Percentiles rank a stretch among this genome's conserved stretches.
Evolutionary conservation across 2,113 vertebrate species (phyloP).

Genomic region (Aleadryas rufinucha): DNA sequence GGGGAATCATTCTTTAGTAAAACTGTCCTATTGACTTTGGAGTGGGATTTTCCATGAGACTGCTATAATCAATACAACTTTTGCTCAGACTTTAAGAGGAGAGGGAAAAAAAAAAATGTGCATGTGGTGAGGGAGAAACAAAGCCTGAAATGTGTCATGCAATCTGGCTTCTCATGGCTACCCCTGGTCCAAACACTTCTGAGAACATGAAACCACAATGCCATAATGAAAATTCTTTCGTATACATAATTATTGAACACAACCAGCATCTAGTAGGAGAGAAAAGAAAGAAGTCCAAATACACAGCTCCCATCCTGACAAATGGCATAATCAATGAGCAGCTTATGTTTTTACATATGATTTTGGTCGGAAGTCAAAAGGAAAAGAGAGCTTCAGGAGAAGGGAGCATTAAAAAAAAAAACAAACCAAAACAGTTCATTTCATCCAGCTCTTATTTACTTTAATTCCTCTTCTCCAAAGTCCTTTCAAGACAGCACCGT

Average conservation of each 20-base stretch:
- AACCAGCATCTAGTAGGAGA: constrained; percentile 5
- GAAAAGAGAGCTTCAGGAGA: neutral
- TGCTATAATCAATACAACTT: neutral
- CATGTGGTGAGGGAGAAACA: constrained; percentile 19
- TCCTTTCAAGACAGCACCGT: neutral
- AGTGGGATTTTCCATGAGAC: neutral
- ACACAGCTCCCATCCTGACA: neutral
- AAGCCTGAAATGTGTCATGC: constrained; percentile 23
- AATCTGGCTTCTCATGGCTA: constrained; percentile 7
- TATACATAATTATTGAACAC: constrained; percentile 28
- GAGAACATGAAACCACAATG: constrained; percentile 52
- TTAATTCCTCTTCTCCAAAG: neutral
- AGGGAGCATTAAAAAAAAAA: neutral
- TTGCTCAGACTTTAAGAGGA: neutral
- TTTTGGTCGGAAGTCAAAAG: neutral
- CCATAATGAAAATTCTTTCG: constrained; percentile 31
- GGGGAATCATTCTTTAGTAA: neutral
- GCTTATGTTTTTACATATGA: neutral
- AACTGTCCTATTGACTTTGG: neutral
- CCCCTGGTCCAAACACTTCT: neutral
- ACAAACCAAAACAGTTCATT: neutral
- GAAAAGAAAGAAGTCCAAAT: neutral
- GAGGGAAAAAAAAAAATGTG: neutral
- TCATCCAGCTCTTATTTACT: neutral
- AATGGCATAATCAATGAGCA: neutral